phyloP scores from a whole-genome alignment of 2,113 vertebrate species.

The Rhinolophus sinicus region DNA sequence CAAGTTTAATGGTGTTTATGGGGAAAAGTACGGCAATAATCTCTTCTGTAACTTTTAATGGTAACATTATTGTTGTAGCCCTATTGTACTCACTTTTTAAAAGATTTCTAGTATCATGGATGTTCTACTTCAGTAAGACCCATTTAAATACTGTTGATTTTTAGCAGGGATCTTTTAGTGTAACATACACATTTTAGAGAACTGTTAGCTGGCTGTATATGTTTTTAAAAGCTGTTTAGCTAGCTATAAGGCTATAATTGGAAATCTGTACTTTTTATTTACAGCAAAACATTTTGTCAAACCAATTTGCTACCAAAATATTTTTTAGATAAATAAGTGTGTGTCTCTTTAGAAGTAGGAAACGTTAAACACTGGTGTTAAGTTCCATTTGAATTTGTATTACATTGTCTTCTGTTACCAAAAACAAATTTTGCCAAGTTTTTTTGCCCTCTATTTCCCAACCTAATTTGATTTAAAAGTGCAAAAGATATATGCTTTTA shows the following conservation, averaged over 20 bases:
- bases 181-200: constrained; percentile 70
- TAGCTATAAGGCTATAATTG: constrained; percentile 36
- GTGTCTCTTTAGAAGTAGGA: constrained; percentile 65
- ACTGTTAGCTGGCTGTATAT: constrained; percentile 51
- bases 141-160: constrained; percentile 74
- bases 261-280: constrained; percentile 78
- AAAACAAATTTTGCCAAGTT: constrained; percentile 67
- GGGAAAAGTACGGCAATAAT: constrained; percentile 71
- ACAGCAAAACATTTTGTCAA: constrained; percentile 81
- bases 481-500: constrained; percentile 74
- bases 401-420: constrained; percentile 61
- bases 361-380: constrained; percentile 58
- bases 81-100: constrained; percentile 80
- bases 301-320: constrained; percentile 81
- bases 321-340: constrained; percentile 62
- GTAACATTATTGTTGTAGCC: constrained; percentile 82
- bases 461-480: constrained; percentile 72
- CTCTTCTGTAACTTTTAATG: constrained; percentile 85
- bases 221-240: constrained; percentile 64
- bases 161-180: constrained; percentile 81
- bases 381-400: constrained; percentile 59
- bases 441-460: constrained; percentile 77
- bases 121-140: constrained; percentile 75
- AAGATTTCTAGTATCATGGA: constrained; percentile 80
- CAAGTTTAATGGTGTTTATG: constrained; percentile 65